Conservation (phyloP, 1,140 invertebrate species). For the Zaprionus lachaisei region DNA sequence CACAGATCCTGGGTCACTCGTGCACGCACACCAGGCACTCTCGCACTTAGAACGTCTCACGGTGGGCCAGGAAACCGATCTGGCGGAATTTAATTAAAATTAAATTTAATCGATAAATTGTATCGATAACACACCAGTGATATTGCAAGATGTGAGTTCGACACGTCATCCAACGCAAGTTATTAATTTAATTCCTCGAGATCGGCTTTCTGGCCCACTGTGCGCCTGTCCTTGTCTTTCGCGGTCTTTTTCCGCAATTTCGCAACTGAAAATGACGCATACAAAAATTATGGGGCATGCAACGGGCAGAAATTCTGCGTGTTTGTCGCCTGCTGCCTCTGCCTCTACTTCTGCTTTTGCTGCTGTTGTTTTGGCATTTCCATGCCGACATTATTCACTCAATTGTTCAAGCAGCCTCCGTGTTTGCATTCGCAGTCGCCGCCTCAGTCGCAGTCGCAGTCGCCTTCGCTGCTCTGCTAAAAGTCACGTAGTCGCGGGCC, state of each 20-base stretch:
- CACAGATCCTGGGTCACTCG: background rate
- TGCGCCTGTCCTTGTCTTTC: constrained; percentile 21
- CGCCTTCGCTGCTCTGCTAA: constrained; percentile 58
- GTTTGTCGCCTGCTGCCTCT: constrained; percentile 25
- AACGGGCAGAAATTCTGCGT: constrained; percentile 37
- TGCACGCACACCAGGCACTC: constrained; percentile 7
- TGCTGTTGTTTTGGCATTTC: constrained; percentile 31
- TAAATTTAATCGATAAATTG: no score
- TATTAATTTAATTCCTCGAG: no score
- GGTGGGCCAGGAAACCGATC: no score
- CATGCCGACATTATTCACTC: constrained; percentile 29
- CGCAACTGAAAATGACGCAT: constrained; percentile 54
- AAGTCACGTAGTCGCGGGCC: constrained; percentile 65
- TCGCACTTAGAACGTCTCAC: background rate
- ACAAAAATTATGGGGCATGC: constrained; percentile 39
- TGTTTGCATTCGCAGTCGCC: constrained; percentile 12
- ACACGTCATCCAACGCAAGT: no score
- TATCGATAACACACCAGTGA: no score
- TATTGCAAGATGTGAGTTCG: no score
- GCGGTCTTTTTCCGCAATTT: constrained; percentile 43
- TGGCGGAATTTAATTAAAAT: no score
- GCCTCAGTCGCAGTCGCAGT: constrained; percentile 19
- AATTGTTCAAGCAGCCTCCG: constrained; percentile 19
- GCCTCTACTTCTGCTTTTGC: background rate
- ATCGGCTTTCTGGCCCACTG: background rate